phyloP scores from a whole-genome alignment of 2,113 vertebrate species.

The Castor canadensis region DNA sequence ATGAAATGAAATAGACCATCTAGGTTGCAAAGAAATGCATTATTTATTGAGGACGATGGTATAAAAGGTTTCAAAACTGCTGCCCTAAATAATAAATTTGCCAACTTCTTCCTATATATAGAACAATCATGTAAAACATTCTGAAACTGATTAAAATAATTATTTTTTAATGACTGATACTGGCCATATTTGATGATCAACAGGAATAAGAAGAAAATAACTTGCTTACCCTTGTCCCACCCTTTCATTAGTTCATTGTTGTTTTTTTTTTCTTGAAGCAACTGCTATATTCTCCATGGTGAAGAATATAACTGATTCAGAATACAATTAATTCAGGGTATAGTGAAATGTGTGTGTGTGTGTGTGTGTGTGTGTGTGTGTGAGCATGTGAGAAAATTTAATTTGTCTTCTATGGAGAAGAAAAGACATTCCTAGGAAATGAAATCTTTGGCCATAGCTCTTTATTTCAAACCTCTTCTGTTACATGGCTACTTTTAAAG shows the following conservation, averaged over 20 bases:
- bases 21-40: neutral
- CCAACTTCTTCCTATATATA: neutral
- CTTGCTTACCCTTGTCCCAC: neutral
- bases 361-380: neutral
- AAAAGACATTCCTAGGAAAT: neutral
- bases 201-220: neutral
- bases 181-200: neutral
- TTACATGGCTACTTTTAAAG: neutral
- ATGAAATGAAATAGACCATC: neutral
- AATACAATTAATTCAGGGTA: neutral
- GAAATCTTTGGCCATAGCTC: neutral
- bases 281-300: neutral
- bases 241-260: neutral
- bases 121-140: neutral
- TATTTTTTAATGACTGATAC: neutral
- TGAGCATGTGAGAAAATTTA: neutral
- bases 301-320: neutral
- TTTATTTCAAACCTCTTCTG: conserved; percentile 1
- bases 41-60: neutral
- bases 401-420: neutral
- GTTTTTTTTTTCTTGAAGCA: conserved; percentile 17
- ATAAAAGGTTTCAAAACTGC: neutral
- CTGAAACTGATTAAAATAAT: neutral
- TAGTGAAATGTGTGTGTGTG: neutral
- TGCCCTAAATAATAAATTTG: neutral